These are phyloP conservation scores for Sterrhoptilus dennistouni DNA, from an alignment of 2,113 vertebrate genomes.

Conservation along the genomic window DNA sequence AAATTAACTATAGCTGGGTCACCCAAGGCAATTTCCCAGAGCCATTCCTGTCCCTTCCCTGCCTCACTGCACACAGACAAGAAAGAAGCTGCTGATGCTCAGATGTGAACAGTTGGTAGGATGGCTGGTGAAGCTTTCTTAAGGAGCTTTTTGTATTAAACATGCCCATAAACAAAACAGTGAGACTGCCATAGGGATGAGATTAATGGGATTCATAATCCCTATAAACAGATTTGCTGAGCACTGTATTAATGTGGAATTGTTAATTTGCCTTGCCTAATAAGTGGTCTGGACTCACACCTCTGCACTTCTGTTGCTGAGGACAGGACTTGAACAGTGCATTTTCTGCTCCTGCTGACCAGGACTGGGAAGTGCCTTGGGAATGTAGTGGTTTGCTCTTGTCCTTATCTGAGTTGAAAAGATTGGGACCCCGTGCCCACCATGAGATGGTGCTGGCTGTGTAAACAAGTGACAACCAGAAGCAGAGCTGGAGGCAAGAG, in stretches of 20 bases:
- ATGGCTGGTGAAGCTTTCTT: slow-evolving; percentile 23
- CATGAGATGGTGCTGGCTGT: background rate
- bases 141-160: slow-evolving; percentile 63
- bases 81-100: background rate
- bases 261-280: slow-evolving; percentile 56
- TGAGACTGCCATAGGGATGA: slow-evolving; percentile 37
- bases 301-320: background rate
- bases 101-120: slow-evolving; percentile 28
- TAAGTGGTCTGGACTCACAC: background rate
- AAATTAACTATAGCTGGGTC: slow-evolving; percentile 9
- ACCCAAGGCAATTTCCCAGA: slow-evolving; percentile 19
- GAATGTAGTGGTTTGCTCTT: background rate
- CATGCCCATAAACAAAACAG: slow-evolving; percentile 30
- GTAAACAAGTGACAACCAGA: background rate
- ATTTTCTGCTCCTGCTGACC: background rate
- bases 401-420: background rate
- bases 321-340: background rate
- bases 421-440: background rate
- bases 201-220: slow-evolving; percentile 68
- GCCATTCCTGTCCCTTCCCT: background rate
- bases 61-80: background rate
- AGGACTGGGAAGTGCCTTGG: background rate
- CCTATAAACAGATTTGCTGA: slow-evolving; percentile 54
- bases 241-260: slow-evolving; percentile 30
- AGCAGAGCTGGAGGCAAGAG: background rate